Evolutionary conservation across 2,888 invertebrate species (phyloP), one percentile per base, ranked within the genome.

Genomic region (Rhimphoctona megacephalus): DNA sequence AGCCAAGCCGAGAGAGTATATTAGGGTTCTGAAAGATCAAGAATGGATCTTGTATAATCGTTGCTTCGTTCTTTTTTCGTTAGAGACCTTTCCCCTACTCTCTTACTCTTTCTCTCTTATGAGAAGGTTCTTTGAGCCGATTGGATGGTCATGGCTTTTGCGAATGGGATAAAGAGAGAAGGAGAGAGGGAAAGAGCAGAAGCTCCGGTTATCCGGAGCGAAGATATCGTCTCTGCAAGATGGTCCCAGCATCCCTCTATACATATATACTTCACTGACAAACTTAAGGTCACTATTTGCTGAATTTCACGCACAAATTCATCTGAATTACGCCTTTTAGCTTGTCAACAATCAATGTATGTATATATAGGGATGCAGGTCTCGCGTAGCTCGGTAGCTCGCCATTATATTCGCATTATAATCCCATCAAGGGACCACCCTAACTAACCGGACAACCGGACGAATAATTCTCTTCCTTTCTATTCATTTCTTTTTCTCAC

Each of bases 381-480:
- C 79, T 79, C 89, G 92, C 92, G 92, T 93, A 93, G 90, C 89
- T 86, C 93, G 91, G 93, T 92, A 93, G 93, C 92, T 90, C 90
- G 90, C 92, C 91, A 93, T 93, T 93, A 93, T 93, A 93, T 92
- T 93, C 93, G 90, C 93, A 93, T 93, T 93, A 93, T 93, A 93
- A 93, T 92, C 93, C 91, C 93, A 93, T 93, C 92, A 93, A 91
- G 89, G 90, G 92, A 92, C 90, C 92, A 91, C 91, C 90, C 90
- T 87, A 90, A 89, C 90, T 90, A 92, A 92, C 89, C 89, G 88
- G 89, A 89, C 90, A 91, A 89, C 90, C 89, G 85, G 76, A 91
- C 90, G 90, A 91, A 92, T 92, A 81, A 91, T 90, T 92, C 88
- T 85, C 82, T 73, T 46, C 36, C 80, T 77, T 57, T 72, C 70